Conservation (phyloP, 2,888 invertebrate species). For the Fragum sueziense region DNA sequence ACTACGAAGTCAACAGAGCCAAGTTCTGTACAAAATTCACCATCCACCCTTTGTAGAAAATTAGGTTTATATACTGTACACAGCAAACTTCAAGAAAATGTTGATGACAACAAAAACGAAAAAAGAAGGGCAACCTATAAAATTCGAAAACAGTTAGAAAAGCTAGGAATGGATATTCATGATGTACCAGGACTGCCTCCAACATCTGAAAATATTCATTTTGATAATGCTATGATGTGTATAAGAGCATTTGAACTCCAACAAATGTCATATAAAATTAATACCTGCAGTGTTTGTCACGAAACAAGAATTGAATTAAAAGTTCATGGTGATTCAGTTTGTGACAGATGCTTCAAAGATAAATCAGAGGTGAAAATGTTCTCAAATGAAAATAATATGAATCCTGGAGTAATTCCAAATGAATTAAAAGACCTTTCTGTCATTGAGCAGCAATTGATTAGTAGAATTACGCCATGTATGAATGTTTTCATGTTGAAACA, state of each 20-base stretch:
- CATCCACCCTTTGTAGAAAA: too few species aligned
- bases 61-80: not conserved
- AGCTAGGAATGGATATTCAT: not conserved
- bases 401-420: slow-evolving; percentile 25
- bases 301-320: slow-evolving; percentile 38
- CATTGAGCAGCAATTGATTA: slow-evolving; percentile 50
- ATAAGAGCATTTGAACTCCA: slow-evolving; percentile 45
- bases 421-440: slow-evolving; percentile 27
- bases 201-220: not conserved
- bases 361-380: slow-evolving; percentile 50
- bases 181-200: slow-evolving; percentile 11
- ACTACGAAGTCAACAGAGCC: too few species aligned
- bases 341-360: slow-evolving; percentile 32
- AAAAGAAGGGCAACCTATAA: slow-evolving; percentile 7
- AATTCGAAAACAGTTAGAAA: slow-evolving; percentile 18
- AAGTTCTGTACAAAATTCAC: too few species aligned
- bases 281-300: slow-evolving; percentile 32
- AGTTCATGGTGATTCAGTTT: not conserved
- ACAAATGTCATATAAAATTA: slow-evolving; percentile 49
- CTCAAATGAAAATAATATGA: slow-evolving; percentile 54
- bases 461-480: slow-evolving; percentile 37
- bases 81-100: not conserved
- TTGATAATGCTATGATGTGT: slow-evolving; percentile 27
- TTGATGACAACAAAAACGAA: not conserved
- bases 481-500: slow-evolving; percentile 52